phyloP scores from a whole-genome alignment of 2,113 vertebrate genomes.

The Andinoacara biseriatus region DNA sequence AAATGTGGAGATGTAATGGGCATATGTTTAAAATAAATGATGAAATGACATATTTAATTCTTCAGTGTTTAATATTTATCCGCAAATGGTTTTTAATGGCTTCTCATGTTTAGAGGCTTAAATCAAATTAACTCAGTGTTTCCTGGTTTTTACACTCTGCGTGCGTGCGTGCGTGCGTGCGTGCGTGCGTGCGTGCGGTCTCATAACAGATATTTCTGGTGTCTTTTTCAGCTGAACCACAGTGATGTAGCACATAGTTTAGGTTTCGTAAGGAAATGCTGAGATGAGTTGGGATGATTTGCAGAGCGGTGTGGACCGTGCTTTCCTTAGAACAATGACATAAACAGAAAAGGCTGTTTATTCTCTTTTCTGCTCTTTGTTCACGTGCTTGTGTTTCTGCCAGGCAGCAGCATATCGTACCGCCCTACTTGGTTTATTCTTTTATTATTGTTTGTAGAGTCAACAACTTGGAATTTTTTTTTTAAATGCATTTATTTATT shows the following conservation, averaged over 20 bases:
- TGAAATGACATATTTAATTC: background rate
- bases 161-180: background rate
- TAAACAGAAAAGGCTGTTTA: slow-evolving; percentile 11
- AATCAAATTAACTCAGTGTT: background rate
- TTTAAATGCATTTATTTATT: background rate
- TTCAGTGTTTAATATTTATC: background rate
- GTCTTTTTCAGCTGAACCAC: background rate
- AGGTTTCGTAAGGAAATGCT: background rate
- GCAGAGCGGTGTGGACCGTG: background rate
- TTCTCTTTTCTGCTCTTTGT: slow-evolving; percentile 2
- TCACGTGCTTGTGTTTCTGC: slow-evolving; percentile 11
- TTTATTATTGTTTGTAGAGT: slow-evolving; percentile 25
- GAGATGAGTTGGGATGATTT: background rate
- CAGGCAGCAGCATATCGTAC: background rate
- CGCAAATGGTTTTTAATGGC: background rate
- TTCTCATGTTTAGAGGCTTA: background rate
- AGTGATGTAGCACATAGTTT: background rate
- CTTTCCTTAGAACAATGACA: background rate
- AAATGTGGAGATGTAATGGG: background rate
- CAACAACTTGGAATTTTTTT: background rate
- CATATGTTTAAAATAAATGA: background rate
- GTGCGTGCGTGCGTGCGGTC: background rate
- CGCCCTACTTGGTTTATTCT: slow-evolving; percentile 36
- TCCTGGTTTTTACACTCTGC: background rate
- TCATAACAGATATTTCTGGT: background rate